phyloP scores from a whole-genome alignment of 2,888 invertebrate genomes.

The Pomacea canaliculata region DNA sequence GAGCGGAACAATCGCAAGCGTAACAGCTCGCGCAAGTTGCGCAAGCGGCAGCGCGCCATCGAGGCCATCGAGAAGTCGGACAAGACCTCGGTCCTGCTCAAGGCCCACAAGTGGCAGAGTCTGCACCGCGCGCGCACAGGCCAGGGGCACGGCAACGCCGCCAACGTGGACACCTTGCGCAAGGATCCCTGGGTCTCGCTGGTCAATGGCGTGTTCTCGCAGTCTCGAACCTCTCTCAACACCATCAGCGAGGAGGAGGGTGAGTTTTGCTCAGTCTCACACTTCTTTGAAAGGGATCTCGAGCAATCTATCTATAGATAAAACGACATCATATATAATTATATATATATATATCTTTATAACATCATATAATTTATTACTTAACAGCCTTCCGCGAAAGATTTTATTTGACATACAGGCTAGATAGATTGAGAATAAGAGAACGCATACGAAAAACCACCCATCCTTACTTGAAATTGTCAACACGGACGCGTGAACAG shows the following conservation, averaged over 20 bases:
- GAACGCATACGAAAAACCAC: too few species aligned
- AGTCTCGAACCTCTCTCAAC: constrained; percentile 50
- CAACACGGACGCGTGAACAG: too few species aligned
- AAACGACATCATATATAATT: too few species aligned
- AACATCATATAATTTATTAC: too few species aligned
- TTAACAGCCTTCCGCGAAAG: too few species aligned
- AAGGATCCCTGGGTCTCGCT: constrained; percentile 51
- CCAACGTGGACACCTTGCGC: constrained; percentile 30
- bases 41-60: constrained; percentile 26
- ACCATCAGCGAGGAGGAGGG: constrained; percentile 51
- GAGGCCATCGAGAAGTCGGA: constrained; percentile 35
- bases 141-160: background rate
- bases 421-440: too few species aligned
- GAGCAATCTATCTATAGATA: too few species aligned
- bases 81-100: constrained; percentile 47
- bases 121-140: constrained; percentile 16
- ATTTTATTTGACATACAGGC: too few species aligned
- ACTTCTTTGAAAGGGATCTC: background rate
- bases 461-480: too few species aligned
- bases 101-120: constrained; percentile 43
- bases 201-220: constrained; percentile 45
- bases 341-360: too few species aligned
- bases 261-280: background rate
- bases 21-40: constrained; percentile 46
- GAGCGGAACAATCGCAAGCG: constrained; percentile 34